Evolutionary conservation across 2,113 vertebrate species (phyloP), one percentile per base, ranked within the genome.

Genomic region (Onychorhynchus coronatus): DNA sequence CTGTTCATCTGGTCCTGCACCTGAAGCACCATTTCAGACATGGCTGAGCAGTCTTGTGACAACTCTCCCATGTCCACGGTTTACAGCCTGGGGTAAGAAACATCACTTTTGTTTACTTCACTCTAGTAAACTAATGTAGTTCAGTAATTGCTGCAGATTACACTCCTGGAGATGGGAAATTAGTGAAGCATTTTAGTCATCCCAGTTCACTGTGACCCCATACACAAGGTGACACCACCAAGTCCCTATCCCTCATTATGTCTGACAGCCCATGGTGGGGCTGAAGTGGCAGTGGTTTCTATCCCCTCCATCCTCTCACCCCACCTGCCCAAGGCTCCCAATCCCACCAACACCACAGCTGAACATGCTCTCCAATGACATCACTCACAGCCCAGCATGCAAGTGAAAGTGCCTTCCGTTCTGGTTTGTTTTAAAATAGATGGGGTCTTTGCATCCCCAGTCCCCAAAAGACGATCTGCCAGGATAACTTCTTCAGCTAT

Each of bases 181-280:
- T 39, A 28, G 47, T 30, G 19, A 11, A 41, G n/a, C 18, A 39
- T 80, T 72, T 88, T 62, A 41, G 37, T 18, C 73, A 42, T 39
- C 39, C 25, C 49, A 30, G 17, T 46, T 70, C 49, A 25, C 41
- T 72, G n/a, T 52, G 47, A 27, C 30, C 14, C 17, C 33, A 30
- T 0, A 0, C 23, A 39, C 20, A 28, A 59, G 30, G 23, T 5
- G 18, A 22, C 23, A 12, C 25, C 24, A 5, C 22, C 62, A 4
- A 2, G 42, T 23, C 12, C 24, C 67, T 27, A 5, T 24, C 9
- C 33, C 24, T 83, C 1, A 0, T 35, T 39, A 23, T 1, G 0
- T 49, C 52, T 71, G 50, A n/a, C 49, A 91, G 46, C 27, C 56
- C 28, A 9, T 0, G 0, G 20, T 39, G 42, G 41, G 27, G 17